phyloP scores from a whole-genome alignment of 2,888 invertebrate species.

The Phytoseiulus persimilis region DNA sequence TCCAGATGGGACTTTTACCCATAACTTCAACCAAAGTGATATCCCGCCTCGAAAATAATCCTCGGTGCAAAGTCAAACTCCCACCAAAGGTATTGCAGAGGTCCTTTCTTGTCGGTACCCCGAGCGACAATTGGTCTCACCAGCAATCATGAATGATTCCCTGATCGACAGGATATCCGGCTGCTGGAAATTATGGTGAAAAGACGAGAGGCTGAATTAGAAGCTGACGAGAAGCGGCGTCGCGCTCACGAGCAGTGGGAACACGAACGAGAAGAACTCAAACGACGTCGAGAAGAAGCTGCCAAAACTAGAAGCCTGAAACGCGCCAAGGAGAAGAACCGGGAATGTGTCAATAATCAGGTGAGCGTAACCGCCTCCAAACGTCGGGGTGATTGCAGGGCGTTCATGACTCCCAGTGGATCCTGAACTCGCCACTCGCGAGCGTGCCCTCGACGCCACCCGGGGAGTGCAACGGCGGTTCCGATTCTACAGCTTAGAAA shows the following conservation, averaged over 20 bases:
- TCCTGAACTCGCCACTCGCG: too few species aligned
- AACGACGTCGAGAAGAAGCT: slow-evolving; percentile 11
- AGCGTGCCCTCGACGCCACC: too few species aligned
- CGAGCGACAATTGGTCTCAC: not conserved
- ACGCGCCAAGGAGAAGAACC: slow-evolving; percentile 20
- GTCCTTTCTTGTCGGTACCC: not conserved
- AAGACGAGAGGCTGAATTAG: slow-evolving; percentile 20
- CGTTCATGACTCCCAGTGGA: too few species aligned
- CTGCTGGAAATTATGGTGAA: slow-evolving; percentile 32
- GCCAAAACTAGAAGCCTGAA: slow-evolving; percentile 23
- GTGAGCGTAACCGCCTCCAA: not conserved
- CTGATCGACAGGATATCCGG: slow-evolving; percentile 17
- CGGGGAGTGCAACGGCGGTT: not conserved
- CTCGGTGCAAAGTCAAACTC: slow-evolving; percentile 43
- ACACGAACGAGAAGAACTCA: slow-evolving; percentile 19
- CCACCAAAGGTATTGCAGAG: slow-evolving; percentile 42
- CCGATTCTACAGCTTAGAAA: too few species aligned
- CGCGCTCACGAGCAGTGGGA: slow-evolving; percentile 26
- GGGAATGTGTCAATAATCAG: not conserved
- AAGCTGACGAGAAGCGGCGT: slow-evolving; percentile 17
- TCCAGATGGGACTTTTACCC: slow-evolving; percentile 19
- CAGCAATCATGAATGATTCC: not conserved
- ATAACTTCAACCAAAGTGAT: slow-evolving; percentile 8
- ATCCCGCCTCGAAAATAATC: slow-evolving; percentile 33
- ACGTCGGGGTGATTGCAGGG: too few species aligned